phyloP scores from a whole-genome alignment of 2,888 invertebrate genomes.

The Protophormia terraenovae region DNA sequence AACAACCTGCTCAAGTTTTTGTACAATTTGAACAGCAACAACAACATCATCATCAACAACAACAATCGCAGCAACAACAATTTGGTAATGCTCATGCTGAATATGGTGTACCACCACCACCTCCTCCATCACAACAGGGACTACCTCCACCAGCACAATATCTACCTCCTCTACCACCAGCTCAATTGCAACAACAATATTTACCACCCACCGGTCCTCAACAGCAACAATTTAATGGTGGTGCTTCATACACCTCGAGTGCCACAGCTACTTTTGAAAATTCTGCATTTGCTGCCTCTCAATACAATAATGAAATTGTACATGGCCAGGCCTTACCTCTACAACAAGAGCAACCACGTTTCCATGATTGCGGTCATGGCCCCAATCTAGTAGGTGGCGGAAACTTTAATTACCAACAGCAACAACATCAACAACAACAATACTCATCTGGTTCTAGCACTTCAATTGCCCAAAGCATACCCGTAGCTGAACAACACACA shows the following conservation, averaged over 20 bases:
- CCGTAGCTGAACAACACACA: slow-evolving; percentile 76
- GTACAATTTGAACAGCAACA: slow-evolving; percentile 63
- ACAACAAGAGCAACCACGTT: slow-evolving; percentile 75
- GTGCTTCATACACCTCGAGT: slow-evolving; percentile 61
- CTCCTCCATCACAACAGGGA: slow-evolving; percentile 45
- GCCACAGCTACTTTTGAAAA: slow-evolving; percentile 69
- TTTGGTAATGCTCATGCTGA: slow-evolving; percentile 50
- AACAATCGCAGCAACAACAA: slow-evolving; percentile 51
- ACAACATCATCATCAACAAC: slow-evolving; percentile 59
- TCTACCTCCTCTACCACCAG: slow-evolving; percentile 64
- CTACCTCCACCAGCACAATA: slow-evolving; percentile 65
- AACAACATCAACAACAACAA: slow-evolving; percentile 68
- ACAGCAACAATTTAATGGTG: slow-evolving; percentile 62
- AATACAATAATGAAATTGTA: slow-evolving; percentile 72
- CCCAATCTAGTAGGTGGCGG: slow-evolving; percentile 77
- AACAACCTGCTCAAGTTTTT: slow-evolving; percentile 66
- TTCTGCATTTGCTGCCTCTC: slow-evolving; percentile 72
- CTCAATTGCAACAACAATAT: slow-evolving; percentile 67
- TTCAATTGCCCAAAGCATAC: slow-evolving; percentile 76
- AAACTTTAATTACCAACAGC: slow-evolving; percentile 71
- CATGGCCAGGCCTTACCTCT: slow-evolving; percentile 75
- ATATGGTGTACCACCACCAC: slow-evolving; percentile 69
- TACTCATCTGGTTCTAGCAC: slow-evolving; percentile 68
- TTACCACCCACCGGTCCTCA: slow-evolving; percentile 49
- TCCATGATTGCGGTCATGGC: slow-evolving; percentile 80